These are phyloP conservation scores for Rhineura floridana DNA, from an alignment of 2,113 vertebrate species.

Conservation along the genomic window DNA sequence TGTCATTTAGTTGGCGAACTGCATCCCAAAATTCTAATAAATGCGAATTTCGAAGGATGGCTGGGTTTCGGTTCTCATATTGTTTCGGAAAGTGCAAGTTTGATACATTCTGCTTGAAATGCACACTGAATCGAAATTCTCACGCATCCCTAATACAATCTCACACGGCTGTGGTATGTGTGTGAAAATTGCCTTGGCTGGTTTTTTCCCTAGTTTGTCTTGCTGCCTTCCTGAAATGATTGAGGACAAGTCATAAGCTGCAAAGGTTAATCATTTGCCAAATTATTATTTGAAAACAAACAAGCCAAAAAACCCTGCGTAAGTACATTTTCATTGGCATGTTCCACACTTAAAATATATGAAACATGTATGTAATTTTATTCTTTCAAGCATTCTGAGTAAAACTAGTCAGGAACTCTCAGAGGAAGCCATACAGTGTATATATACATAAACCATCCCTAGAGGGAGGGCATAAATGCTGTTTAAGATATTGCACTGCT, in stretches of 20 bases:
- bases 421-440: slow-evolving; percentile 46
- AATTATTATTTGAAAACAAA: background rate
- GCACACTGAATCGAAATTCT: too few species aligned
- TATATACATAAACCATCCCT: slow-evolving; percentile 52
- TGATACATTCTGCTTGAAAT: too few species aligned
- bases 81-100: too few species aligned
- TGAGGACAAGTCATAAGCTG: background rate
- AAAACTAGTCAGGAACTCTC: slow-evolving; percentile 44
- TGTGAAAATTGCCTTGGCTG: too few species aligned
- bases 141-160: too few species aligned
- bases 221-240: background rate
- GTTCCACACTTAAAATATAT: background rate
- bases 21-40: too few species aligned
- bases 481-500: slow-evolving; percentile 64
- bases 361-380: slow-evolving; percentile 52
- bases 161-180: too few species aligned
- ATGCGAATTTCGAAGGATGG: too few species aligned
- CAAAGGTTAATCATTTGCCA: background rate
- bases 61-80: too few species aligned
- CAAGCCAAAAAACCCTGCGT: background rate
- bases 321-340: slow-evolving; percentile 43
- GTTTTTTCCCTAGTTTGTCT: too few species aligned
- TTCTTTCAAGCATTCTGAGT: slow-evolving; percentile 51
- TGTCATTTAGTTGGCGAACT: too few species aligned
- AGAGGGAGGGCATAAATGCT: slow-evolving; percentile 53